Percentiles rank a stretch among this genome's conserved stretches.
These are phyloP conservation scores for Gari tellinella DNA, from an alignment of 2,888 invertebrate species.

Conservation along the genomic window DNA sequence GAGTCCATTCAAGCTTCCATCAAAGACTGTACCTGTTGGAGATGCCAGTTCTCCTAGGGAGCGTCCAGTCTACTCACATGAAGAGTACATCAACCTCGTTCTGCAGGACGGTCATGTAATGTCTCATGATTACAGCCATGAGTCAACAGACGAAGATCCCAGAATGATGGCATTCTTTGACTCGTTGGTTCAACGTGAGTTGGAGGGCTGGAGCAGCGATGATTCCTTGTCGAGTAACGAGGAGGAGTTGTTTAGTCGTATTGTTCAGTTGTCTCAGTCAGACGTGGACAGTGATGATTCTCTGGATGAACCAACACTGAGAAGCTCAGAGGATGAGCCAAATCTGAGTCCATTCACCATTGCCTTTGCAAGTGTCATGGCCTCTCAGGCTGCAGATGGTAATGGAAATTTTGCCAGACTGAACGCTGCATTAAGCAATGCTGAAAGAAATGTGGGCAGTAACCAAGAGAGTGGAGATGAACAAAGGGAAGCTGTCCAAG, in stretches of 20 bases:
- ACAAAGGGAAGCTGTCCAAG: background rate
- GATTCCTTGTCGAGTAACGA: slow-evolving; percentile 74
- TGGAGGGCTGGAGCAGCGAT: slow-evolving; percentile 87
- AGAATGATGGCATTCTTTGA: slow-evolving; percentile 99
- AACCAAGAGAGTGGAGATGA: background rate
- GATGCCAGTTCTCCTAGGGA: slow-evolving; percentile 48
- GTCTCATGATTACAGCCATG: slow-evolving; percentile 94
- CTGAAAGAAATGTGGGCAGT: slow-evolving; percentile 17
- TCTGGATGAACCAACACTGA: slow-evolving; percentile 1
- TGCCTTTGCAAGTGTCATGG: slow-evolving; percentile 76
- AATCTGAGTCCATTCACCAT: slow-evolving; percentile 72
- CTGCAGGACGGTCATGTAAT: slow-evolving; percentile 90
- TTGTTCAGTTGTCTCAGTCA: slow-evolving; percentile 67
- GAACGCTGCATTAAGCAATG: slow-evolving; percentile 42
- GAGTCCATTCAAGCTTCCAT: slow-evolving; percentile 90
- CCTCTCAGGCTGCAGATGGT: slow-evolving; percentile 63
- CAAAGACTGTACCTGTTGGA: slow-evolving; percentile 66
- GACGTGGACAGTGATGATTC: slow-evolving; percentile 54
- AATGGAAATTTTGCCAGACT: slow-evolving; percentile 52
- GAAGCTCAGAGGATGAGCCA: slow-evolving; percentile 45
- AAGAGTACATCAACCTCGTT: slow-evolving; percentile 93
- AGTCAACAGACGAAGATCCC: slow-evolving; percentile 94
- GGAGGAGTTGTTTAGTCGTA: slow-evolving; percentile 71
- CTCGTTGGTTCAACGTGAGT: slow-evolving; percentile 94
- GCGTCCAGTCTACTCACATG: slow-evolving; percentile 83